A percentile compares a stretch with the other conserved stretches of the same genome.
Evolutionary conservation across 1,140 invertebrate species (phyloP).

Genomic region (Rhopalosiphum padi): DNA sequence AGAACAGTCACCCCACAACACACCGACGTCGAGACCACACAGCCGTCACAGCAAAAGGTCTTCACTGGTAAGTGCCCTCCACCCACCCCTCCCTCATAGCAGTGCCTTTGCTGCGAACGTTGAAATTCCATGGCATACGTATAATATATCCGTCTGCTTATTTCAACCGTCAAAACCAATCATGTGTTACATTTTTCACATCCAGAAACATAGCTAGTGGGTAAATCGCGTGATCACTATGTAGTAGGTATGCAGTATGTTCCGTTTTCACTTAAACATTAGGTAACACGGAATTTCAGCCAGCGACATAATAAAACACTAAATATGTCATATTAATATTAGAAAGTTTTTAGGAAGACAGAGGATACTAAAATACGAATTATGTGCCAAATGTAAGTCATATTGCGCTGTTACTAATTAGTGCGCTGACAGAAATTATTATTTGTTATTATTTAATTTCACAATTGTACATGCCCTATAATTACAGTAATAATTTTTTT

Average conservation of each 20-base stretch:
- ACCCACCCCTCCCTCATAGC: no score
- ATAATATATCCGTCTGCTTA: neutral
- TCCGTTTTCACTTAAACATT: neutral
- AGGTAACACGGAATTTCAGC: neutral
- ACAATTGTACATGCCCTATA: neutral
- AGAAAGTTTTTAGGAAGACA: no score
- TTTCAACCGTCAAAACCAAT: neutral
- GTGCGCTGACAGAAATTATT: neutral
- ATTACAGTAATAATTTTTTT: neutral
- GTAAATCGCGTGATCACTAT: neutral
- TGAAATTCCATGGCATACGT: neutral
- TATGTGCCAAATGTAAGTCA: no score
- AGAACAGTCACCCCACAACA: neutral
- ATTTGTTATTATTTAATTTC: neutral
- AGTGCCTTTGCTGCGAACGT: neutral
- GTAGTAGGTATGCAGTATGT: neutral
- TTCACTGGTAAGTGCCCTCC: conserved; percentile 60
- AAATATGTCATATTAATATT: no score
- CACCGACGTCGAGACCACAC: neutral
- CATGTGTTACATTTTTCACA: neutral
- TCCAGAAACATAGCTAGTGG: neutral
- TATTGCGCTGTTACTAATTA: no score
- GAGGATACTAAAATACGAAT: no score
- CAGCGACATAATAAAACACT: neutral
- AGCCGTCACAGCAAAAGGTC: conserved; percentile 55